phyloP scores from a whole-genome alignment of 64 coral and sea anemone genomes.

The Montipora foliosa region DNA sequence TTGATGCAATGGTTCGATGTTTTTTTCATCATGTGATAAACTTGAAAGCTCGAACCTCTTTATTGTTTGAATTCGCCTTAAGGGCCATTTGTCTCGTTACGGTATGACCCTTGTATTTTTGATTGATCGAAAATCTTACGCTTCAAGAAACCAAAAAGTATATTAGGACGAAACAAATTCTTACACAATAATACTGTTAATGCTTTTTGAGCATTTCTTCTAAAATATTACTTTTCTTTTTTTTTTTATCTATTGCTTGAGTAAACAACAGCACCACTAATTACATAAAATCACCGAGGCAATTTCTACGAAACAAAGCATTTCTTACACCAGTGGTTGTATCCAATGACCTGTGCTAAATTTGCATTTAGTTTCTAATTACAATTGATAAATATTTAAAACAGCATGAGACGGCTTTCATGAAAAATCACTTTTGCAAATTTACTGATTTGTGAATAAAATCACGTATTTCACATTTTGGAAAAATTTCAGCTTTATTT shows the following conservation, averaged over 20 bases:
- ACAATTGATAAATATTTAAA: conserved; percentile 34
- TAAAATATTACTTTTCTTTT: background rate
- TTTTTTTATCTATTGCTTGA: background rate
- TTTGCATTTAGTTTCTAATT: conserved; percentile 44
- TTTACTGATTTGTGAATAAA: background rate
- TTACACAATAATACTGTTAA: conserved; percentile 31
- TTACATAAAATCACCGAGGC: background rate
- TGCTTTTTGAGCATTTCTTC: background rate
- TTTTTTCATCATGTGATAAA: conserved; percentile 6
- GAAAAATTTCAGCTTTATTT: background rate
- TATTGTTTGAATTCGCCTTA: too few species aligned
- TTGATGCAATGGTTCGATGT: background rate
- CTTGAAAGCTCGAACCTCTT: too few species aligned
- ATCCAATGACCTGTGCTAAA: conserved; percentile 30
- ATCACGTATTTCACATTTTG: background rate
- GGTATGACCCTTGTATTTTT: conserved; percentile 27
- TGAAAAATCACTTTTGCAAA: background rate
- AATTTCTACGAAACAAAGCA: background rate
- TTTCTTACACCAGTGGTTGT: conserved; percentile 19
- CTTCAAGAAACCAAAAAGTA: background rate
- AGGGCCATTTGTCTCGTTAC: too few species aligned
- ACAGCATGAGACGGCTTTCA: conserved; percentile 17
- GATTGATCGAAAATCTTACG: background rate
- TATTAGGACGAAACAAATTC: background rate
- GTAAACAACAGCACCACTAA: background rate